Conservation (phyloP, 2,888 invertebrate genomes). For the Lamproptera curius region DNA sequence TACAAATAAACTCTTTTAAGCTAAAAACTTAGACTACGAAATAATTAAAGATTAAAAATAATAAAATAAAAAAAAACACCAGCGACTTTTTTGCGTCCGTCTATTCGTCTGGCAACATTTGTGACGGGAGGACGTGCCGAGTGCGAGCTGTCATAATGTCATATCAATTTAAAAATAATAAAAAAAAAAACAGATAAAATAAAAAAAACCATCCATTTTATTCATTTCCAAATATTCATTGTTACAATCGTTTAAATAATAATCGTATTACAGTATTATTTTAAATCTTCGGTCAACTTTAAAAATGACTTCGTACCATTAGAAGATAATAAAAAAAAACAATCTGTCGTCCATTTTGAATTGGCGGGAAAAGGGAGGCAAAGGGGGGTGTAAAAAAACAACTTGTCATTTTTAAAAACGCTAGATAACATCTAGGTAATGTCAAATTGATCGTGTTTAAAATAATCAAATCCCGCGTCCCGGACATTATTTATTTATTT, state of each 20-base stretch:
- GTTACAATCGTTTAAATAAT: no score
- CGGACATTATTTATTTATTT: no score
- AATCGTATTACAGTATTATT: no score
- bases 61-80: conserved; percentile 30
- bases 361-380: conserved; percentile 14
- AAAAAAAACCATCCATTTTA: no score
- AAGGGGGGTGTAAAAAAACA: conserved; percentile 37
- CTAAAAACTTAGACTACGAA: conserved; percentile 40
- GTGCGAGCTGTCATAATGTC: conserved; percentile 7
- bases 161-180: no score
- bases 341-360: no score
- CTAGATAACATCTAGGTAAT: conserved; percentile 72
- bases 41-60: conserved; percentile 1
- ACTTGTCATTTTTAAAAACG: conserved; percentile 72
- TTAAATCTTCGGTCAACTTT: no score
- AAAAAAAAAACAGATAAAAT: no score
- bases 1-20: conserved; percentile 59
- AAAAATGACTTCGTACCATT: no score
- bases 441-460: conserved; percentile 74
- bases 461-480: no score
- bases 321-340: no score
- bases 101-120: conserved; percentile 16
- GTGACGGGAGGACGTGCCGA: conserved; percentile 9
- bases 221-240: no score
- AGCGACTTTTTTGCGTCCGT: conserved; percentile 12